A percentile compares a stretch with the other conserved stretches of the same genome.
Conservation (phyloP, 1,140 invertebrate genomes). For the Agrypnia vestita region DNA sequence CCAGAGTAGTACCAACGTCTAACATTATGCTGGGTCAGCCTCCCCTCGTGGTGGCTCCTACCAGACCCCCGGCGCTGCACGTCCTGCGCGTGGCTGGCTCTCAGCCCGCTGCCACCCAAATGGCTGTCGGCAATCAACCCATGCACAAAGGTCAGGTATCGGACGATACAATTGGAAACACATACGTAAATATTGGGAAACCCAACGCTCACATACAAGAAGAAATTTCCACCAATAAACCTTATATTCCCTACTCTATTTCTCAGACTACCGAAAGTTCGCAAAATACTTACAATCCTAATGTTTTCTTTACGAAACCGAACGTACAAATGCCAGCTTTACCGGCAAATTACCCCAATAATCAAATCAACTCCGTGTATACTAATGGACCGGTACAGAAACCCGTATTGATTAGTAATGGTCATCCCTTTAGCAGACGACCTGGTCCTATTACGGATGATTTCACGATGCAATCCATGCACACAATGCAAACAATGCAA, state of each 20-base stretch:
- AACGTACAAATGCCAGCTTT: slow-evolving; percentile 47
- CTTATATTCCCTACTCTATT: slow-evolving; percentile 20
- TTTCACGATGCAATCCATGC: slow-evolving; percentile 64
- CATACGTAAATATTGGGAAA: slow-evolving; percentile 69
- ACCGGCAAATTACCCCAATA: slow-evolving; percentile 49
- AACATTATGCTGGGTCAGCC: slow-evolving; percentile 35
- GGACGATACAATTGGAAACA: slow-evolving; percentile 66
- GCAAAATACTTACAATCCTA: neutral
- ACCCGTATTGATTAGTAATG: slow-evolving; percentile 51
- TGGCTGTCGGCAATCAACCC: slow-evolving; percentile 55
- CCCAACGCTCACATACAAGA: slow-evolving; percentile 67
- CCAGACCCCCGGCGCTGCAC: slow-evolving; percentile 52
- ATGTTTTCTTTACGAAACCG: slow-evolving; percentile 26
- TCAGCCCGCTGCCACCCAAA: slow-evolving; percentile 56
- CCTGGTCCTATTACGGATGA: slow-evolving; percentile 59
- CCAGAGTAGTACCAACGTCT: neutral
- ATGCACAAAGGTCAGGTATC: slow-evolving; percentile 67
- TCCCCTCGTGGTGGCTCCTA: slow-evolving; percentile 46
- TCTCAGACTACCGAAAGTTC: slow-evolving; percentile 6
- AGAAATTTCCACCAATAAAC: slow-evolving; percentile 51
- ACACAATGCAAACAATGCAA: slow-evolving; percentile 72
- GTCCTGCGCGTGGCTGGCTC: slow-evolving; percentile 56
- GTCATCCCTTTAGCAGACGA: slow-evolving; percentile 52
- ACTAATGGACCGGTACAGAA: slow-evolving; percentile 23
- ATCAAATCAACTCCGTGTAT: slow-evolving; percentile 58